These are phyloP conservation scores for Agrilus biguttatus DNA, from an alignment of 2,888 invertebrate genomes.

Conservation along the genomic window DNA sequence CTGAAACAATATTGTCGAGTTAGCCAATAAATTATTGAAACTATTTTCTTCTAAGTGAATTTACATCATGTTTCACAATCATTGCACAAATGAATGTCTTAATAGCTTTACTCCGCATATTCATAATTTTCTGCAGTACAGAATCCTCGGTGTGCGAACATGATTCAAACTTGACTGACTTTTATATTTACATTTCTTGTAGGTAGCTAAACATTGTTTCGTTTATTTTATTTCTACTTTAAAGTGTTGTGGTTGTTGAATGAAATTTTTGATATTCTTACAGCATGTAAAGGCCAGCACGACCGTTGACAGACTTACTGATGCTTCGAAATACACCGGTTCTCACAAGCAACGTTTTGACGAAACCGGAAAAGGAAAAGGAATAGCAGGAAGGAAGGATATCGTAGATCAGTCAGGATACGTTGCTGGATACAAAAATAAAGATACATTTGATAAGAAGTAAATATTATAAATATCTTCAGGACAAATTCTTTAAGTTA, in stretches of 20 bases:
- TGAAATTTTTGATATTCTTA: conserved; percentile 11
- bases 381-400: conserved; percentile 71
- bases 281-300: conserved; percentile 26
- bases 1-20: too few relatives aligned
- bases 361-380: conserved; percentile 71
- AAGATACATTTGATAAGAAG: conserved; percentile 55
- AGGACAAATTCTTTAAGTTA: too few relatives aligned
- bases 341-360: conserved; percentile 79
- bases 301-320: conserved; percentile 63
- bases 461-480: conserved; percentile 18
- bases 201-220: too few relatives aligned
- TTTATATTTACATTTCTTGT: too few relatives aligned
- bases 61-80: too few relatives aligned
- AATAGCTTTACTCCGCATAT: too few relatives aligned
- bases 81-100: too few relatives aligned
- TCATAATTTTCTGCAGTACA: too few relatives aligned
- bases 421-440: conserved; percentile 73
- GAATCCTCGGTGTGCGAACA: too few relatives aligned
- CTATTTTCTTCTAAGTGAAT: too few relatives aligned
- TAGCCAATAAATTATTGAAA: too few relatives aligned
- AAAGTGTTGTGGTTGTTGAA: background rate
- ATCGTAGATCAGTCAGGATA: conserved; percentile 51
- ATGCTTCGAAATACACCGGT: conserved; percentile 78
- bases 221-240: background rate
- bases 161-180: too few relatives aligned